phyloP scores from a whole-genome alignment of 37 sponge, comb jelly and placozoan genomes.

The Mnemiopsis leidyi region DNA sequence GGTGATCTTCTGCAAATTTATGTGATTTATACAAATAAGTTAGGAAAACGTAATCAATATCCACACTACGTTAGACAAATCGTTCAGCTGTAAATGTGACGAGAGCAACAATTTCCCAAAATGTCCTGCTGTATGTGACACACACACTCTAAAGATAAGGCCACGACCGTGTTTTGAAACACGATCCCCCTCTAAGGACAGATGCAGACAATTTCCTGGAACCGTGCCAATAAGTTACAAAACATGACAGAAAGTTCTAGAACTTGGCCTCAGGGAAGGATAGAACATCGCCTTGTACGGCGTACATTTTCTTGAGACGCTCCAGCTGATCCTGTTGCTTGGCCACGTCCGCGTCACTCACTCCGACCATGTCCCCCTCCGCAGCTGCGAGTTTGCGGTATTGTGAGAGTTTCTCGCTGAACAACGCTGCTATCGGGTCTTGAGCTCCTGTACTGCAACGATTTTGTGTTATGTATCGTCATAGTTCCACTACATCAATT shows the following conservation, averaged over 20 bases:
- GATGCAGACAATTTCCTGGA: neutral
- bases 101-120: too few relatives aligned
- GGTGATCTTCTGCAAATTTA: too few relatives aligned
- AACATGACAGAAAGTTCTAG: neutral
- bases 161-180: neutral
- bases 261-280: slow-evolving; percentile 31
- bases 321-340: neutral
- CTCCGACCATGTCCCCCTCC: neutral
- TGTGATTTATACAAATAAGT: neutral
- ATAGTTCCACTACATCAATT: too few relatives aligned
- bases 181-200: neutral
- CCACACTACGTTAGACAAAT: too few relatives aligned
- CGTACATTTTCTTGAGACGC: slow-evolving; percentile 20
- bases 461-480: too few relatives aligned
- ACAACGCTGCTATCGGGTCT: neutral
- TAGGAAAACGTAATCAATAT: too few relatives aligned
- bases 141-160: neutral
- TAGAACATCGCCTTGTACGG: neutral
- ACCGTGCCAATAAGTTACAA: neutral
- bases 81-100: too few relatives aligned
- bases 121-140: too few relatives aligned
- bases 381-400: neutral
- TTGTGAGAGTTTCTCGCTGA: neutral
- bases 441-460: neutral
- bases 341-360: neutral